phyloP scores from a whole-genome alignment of 1,140 invertebrate species.

The Tetragnatha versicolor region DNA sequence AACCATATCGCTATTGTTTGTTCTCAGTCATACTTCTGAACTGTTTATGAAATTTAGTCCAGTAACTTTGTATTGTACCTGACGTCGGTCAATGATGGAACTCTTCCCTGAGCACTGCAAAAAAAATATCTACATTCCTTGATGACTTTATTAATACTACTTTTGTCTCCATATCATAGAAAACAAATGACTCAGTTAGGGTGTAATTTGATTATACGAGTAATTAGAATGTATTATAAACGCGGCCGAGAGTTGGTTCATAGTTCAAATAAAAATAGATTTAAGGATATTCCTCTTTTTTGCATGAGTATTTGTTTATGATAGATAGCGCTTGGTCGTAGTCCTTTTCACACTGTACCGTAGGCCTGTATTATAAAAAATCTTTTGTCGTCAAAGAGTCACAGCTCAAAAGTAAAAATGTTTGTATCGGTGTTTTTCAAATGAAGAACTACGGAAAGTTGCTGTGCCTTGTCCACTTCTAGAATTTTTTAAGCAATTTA shows the following conservation, averaged over 20 bases:
- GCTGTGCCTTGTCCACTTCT: constrained; percentile 50
- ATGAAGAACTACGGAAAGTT: constrained; percentile 44
- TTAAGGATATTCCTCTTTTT: constrained; percentile 53
- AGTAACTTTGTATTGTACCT: constrained; percentile 54
- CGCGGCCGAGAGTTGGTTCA: constrained; percentile 40
- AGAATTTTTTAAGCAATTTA: constrained; percentile 35
- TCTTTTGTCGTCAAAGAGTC: constrained; percentile 20
- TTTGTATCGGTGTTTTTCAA: constrained; percentile 54
- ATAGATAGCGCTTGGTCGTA: constrained; percentile 50
- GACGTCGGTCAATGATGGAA: constrained; percentile 36
- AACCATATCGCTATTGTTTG: constrained; percentile 52
- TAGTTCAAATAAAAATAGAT: constrained; percentile 43
- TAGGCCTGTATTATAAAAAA: constrained; percentile 44
- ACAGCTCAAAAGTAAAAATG: constrained; percentile 37
- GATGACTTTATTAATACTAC: constrained; percentile 48
- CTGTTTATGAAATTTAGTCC: constrained; percentile 52
- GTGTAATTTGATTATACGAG: constrained; percentile 42
- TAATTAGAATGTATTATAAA: constrained; percentile 26
- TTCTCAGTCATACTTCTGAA: constrained; percentile 48
- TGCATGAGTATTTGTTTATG: constrained; percentile 53
- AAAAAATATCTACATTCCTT: constrained; percentile 39
- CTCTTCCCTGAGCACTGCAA: constrained; percentile 48
- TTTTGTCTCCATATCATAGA: constrained; percentile 55
- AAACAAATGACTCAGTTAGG: constrained; percentile 37
- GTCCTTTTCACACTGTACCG: constrained; percentile 49